phyloP scores from a whole-genome alignment of 2,888 invertebrate genomes.

The Osedax frankpressi region DNA sequence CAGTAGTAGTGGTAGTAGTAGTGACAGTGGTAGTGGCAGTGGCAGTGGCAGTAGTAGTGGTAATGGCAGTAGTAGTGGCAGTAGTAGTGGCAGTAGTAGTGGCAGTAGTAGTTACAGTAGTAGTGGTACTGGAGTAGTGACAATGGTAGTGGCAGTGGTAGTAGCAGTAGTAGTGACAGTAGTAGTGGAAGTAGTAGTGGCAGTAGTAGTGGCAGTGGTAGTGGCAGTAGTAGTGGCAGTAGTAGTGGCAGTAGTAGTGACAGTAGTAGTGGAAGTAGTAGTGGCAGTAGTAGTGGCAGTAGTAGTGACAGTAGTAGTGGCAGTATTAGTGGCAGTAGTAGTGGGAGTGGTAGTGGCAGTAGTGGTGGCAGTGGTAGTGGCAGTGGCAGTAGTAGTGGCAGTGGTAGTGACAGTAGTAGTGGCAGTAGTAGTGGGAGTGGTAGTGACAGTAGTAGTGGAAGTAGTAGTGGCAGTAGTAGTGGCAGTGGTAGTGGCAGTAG shows the following conservation, averaged over 20 bases:
- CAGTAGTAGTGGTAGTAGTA: background rate
- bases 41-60: background rate
- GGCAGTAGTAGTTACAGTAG: background rate
- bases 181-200: too few species aligned
- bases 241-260: background rate
- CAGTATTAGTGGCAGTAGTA: background rate
- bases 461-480: background rate
- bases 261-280: background rate
- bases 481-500: background rate
- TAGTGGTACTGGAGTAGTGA: too few species aligned
- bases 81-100: background rate
- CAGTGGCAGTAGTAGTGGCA: background rate
- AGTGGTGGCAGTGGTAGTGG: background rate
- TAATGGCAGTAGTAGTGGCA: background rate
- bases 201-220: background rate
- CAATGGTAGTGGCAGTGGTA: background rate
- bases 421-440: too few species aligned
- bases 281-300: background rate
- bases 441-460: background rate
- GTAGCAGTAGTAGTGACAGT: background rate
- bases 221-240: background rate
- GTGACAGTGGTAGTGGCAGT: background rate
- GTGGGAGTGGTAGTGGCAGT: background rate
- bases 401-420: background rate
- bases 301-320: background rate